Evolutionary conservation across 2,888 invertebrate genomes (phyloP), one percentile per base, ranked within the genome.

Genomic region (Cryptocephalus primarius): DNA sequence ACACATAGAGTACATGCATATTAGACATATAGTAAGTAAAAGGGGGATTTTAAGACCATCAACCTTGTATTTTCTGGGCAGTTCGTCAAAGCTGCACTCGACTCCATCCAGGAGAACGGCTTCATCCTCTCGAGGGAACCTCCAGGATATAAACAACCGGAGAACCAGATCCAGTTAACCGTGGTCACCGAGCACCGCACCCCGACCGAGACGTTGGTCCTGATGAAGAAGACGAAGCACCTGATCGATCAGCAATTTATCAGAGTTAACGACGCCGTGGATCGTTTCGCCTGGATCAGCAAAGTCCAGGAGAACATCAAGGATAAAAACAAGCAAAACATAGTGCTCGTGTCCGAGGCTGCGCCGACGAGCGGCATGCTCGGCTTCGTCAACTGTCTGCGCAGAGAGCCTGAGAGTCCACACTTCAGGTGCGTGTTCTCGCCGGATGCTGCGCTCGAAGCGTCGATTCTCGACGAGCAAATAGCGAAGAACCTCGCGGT

Each of bases 291-390:
- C 9, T 81, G 81, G 81, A 62, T 81, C 13, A 71, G 75, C 40
- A 68, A 71, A 57, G 46, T 72, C 8, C 66, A 72, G 57, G 57
- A 60, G 14, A 58, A 57, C 1, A 14, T 66, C 0, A 64, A 65
- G 50, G 52, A 52, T 9, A 51, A 60, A 46, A 77, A 78, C 58
- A 67, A 85, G 1, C 39, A 48, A 11, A 51, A 56, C 31, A 71
- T 86, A 1, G 63, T 93, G 1, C 78, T 86, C 12, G 61, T 55
- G 42, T 73, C 80, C 1, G 78, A 83, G 64, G 77, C 80, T 53
- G 80, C 84, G 46, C 73, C 75, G 2, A 71, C 80, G 8, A 88
- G 78, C 63, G 97, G 97, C 10, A 73, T 94, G 1, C 65, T 85
- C 58, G 97, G 96, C 13, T 68, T 86, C 47, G 73, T 81, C 1